Base-by-base conservation (phyloP, 2,797 vertebrate genomes). In the Helarctos malayanus region DNA sequence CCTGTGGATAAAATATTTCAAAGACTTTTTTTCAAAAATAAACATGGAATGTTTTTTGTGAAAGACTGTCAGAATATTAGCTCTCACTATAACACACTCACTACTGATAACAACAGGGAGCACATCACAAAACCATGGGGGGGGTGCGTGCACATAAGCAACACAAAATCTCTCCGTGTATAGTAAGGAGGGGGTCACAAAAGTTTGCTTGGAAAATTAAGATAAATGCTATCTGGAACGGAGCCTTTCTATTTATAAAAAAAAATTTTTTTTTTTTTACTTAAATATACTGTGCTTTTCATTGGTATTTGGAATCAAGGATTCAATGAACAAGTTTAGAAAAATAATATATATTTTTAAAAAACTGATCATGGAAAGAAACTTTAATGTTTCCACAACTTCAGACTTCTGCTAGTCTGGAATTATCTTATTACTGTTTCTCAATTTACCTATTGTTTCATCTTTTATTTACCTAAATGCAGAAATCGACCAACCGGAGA, bases 1-100 rank as follows among this genome's bases (percentile, higher is more conserved):
- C 47, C 59, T 91, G 45, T 91, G 59, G n/a, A 63, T 81, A 91
- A 93, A 94, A 78, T 21, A 89, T 41, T 89, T 91, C 71, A 21
- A 79, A 82, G 27, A 3, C 63, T 59, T 56, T 81, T 45, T 45
- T 54, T 16, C 10, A 35, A 56, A 11, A 75, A 75, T 56, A 71
- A 63, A 9, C 91, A 25, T 25, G 52, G 29, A 54, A 38, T 41
- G 41, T 80, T 94, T 92, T 86, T 35, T 25, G 35, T 78, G 54
- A 78, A 91, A 80, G 14, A 71, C 0, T 80, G 32, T 65, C 76
- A 96, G 90, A 86, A 23, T 35, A 69, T 76, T 56, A 71, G 75
- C n/a, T 82, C 52, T 71, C 41, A 63, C 57, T 38, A 83, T 13
- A 65, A 78, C 19, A 75, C 16, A 86, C 65, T 59, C n/a, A 76